Percentiles rank a stretch among this genome's conserved stretches.
phyloP scores from a whole-genome alignment of 2,888 invertebrate genomes.

The Ganaspis brasiliensis region DNA sequence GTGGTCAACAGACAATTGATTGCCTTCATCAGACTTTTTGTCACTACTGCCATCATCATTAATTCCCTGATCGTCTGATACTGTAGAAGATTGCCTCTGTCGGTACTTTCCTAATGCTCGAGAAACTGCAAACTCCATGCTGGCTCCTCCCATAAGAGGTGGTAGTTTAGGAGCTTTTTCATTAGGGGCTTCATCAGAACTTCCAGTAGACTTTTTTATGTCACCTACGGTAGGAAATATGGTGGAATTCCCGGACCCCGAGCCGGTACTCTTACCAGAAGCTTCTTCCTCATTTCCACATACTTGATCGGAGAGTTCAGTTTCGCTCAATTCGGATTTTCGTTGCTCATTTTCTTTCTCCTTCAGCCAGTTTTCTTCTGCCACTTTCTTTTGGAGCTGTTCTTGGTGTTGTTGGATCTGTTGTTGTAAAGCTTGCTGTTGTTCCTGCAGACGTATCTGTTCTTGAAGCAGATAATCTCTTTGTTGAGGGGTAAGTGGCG shows the following conservation, averaged over 20 bases:
- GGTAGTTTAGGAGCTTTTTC: slow-evolving; percentile 80
- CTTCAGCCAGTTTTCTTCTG: slow-evolving; percentile 77
- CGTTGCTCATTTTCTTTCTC: slow-evolving; percentile 82
- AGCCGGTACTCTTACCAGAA: slow-evolving; percentile 83
- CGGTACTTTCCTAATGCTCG: slow-evolving; percentile 91
- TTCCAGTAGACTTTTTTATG: slow-evolving; percentile 84
- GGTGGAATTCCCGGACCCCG: slow-evolving; percentile 83
- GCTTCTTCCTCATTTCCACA: slow-evolving; percentile 84
- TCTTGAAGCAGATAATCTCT: slow-evolving; percentile 80
- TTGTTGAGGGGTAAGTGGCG: slow-evolving; percentile 77
- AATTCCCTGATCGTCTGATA: slow-evolving; percentile 86
- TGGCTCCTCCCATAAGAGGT: slow-evolving; percentile 83
- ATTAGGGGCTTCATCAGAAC: slow-evolving; percentile 83
- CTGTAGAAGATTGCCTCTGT: slow-evolving; percentile 87
- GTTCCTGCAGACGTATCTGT: slow-evolving; percentile 63
- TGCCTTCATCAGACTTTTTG: slow-evolving; percentile 72
- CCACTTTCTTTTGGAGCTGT: slow-evolving; percentile 65
- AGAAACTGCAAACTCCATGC: slow-evolving; percentile 93
- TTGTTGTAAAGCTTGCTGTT: slow-evolving; percentile 73
- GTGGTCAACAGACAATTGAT: slow-evolving; percentile 67
- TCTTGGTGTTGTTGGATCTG: slow-evolving; percentile 73
- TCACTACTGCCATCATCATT: slow-evolving; percentile 81
- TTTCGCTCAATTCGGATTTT: slow-evolving; percentile 83
- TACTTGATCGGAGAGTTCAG: slow-evolving; percentile 84
- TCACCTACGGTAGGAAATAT: slow-evolving; percentile 90